A percentile compares a stretch with the other conserved stretches of the same genome.
These are phyloP conservation scores for Orientallactaga sibirica DNA, from an alignment of 2,797 vertebrate genomes.

Conservation along the genomic window DNA sequence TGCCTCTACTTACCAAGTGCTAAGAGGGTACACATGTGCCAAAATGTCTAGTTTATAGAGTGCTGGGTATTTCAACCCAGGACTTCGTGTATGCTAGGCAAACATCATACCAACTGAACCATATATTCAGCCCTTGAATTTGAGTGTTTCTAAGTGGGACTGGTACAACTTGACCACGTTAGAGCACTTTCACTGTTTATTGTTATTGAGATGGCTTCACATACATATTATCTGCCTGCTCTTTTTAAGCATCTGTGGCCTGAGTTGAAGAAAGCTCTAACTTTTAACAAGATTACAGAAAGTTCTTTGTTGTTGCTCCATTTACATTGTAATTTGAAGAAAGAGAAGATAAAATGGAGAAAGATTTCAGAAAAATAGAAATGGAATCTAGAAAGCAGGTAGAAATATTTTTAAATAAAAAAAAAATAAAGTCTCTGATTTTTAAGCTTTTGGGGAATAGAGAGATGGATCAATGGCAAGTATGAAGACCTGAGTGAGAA, in stretches of 20 bases:
- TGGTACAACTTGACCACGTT: accelerated
- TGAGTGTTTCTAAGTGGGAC: neutral
- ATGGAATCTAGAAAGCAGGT: neutral
- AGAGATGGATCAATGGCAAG: too few species aligned
- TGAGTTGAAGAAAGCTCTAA: neutral
- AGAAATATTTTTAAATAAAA: neutral
- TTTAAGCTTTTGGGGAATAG: neutral
- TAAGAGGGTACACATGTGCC: neutral
- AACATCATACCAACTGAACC: neutral
- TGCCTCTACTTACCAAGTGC: neutral
- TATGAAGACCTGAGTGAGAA: too few species aligned
- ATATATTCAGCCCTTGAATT: neutral
- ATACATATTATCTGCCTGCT: too few species aligned
- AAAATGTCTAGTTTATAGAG: neutral
- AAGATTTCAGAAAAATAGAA: neutral
- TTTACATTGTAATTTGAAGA: neutral
- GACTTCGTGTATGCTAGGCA: neutral
- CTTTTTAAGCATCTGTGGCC: neutral
- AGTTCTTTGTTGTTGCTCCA: neutral
- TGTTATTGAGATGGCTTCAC: neutral
- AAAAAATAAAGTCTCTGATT: neutral
- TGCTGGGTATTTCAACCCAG: neutral
- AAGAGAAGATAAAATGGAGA: neutral
- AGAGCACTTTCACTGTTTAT: neutral
- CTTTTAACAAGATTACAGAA: neutral